Evolutionary conservation across 2,797 vertebrate genomes (phyloP).

Genomic region (Gymnothorax reevesii): DNA sequence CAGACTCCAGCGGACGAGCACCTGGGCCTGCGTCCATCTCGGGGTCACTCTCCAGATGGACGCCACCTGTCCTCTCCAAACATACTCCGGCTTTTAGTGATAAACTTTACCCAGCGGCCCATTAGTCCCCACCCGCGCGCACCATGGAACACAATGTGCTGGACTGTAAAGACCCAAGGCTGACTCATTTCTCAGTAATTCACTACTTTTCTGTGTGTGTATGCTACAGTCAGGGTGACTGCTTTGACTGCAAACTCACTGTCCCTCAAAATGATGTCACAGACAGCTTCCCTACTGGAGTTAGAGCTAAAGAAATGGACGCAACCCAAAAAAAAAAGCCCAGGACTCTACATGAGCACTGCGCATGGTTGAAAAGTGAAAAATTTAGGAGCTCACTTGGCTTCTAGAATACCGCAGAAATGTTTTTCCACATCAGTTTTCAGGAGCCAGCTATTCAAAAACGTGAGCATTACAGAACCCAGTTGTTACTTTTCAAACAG

Average conservation of each 20-base stretch:
- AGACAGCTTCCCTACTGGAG: neutral
- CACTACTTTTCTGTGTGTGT: neutral
- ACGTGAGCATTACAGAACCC: too few species aligned
- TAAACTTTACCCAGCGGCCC: neutral
- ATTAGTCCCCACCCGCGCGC: neutral
- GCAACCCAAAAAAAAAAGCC: neutral
- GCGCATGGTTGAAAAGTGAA: too few species aligned
- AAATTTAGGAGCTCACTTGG: too few species aligned
- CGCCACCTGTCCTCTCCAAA: conserved; percentile 42
- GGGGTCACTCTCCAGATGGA: conserved; percentile 51
- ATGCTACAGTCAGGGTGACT: neutral
- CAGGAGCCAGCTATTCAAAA: too few species aligned
- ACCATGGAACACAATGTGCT: conserved; percentile 11
- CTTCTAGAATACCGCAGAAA: too few species aligned
- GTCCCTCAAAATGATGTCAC: neutral
- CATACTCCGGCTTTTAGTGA: conserved; percentile 26
- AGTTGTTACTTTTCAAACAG: too few species aligned
- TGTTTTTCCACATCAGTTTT: too few species aligned
- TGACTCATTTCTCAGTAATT: neutral
- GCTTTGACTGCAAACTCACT: neutral
- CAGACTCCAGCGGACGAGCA: conserved; percentile 4
- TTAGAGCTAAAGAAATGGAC: neutral
- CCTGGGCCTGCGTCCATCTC: conserved; percentile 40
- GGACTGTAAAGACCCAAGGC: neutral
- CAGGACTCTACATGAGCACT: too few species aligned